Percentiles rank a stretch among this genome's conserved stretches.
Conservation (phyloP, 1,140 invertebrate species). For the Tenebrio molitor region DNA sequence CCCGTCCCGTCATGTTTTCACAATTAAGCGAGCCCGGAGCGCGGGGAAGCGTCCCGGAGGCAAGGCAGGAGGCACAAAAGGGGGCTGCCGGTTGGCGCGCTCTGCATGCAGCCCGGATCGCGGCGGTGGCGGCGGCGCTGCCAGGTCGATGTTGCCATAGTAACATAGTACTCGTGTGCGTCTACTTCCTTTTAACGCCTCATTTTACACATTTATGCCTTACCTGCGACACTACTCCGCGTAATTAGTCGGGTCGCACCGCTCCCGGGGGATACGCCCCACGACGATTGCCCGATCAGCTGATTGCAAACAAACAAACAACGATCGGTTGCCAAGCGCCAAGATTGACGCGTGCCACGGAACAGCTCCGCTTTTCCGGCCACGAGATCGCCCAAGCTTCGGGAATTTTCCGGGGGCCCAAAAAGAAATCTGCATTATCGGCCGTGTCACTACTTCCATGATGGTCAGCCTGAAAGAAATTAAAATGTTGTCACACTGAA, state of each 20-base stretch:
- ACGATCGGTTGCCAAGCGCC: too few relatives aligned
- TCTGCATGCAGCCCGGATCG: slow-evolving; percentile 8
- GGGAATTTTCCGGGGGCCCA: too few relatives aligned
- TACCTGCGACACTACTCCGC: slow-evolving; percentile 34
- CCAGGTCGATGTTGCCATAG: slow-evolving; percentile 40
- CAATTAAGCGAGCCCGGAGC: background rate
- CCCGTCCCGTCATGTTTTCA: background rate
- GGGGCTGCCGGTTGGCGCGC: slow-evolving; percentile 3
- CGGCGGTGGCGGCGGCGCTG: slow-evolving; percentile 8
- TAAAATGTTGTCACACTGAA: too few relatives aligned
- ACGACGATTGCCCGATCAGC: background rate
- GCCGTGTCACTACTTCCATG: too few relatives aligned
- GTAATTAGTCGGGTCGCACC: background rate
- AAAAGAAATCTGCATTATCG: too few relatives aligned
- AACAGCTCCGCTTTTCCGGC: too few relatives aligned
- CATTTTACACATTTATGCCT: slow-evolving; percentile 42
- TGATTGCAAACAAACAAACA: too few relatives aligned
- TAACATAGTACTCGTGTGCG: slow-evolving; percentile 41
- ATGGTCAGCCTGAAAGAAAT: too few relatives aligned
- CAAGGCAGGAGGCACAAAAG: background rate
- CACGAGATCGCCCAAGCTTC: too few relatives aligned
- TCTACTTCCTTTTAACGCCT: slow-evolving; percentile 41
- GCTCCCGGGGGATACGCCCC: background rate
- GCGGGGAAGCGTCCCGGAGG: background rate
- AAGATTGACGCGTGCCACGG: too few relatives aligned